Percentiles rank a stretch among this genome's conserved stretches.
phyloP scores from a whole-genome alignment of 2,888 invertebrate species.

The Cephus spinipes region DNA sequence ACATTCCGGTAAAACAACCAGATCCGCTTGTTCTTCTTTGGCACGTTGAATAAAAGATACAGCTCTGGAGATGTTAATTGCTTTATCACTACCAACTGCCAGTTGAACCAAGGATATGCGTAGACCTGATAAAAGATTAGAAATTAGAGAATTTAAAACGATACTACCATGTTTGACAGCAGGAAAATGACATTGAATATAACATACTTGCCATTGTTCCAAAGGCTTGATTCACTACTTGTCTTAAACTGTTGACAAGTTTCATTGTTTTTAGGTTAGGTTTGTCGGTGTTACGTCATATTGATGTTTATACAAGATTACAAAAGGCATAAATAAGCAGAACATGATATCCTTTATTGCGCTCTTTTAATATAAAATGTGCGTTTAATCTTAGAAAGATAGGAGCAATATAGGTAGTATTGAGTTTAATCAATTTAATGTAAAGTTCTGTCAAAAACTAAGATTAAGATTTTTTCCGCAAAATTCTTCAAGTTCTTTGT shows the following conservation, averaged over 20 bases:
- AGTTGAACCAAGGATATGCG: conserved; percentile 87
- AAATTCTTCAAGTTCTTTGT: too few species aligned
- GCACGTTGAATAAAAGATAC: conserved; percentile 79
- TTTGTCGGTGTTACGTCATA: conserved; percentile 7
- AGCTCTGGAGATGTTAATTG: conserved; percentile 81
- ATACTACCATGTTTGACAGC: neutral
- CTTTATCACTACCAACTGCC: conserved; percentile 80
- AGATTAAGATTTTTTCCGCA: too few species aligned
- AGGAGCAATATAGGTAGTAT: neutral
- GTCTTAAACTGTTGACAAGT: conserved; percentile 17
- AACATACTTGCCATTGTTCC: conserved; percentile 52
- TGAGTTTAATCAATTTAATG: neutral
- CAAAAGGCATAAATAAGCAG: too few species aligned
- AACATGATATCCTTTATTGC: too few species aligned
- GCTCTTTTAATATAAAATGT: too few species aligned
- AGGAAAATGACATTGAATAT: too few species aligned
- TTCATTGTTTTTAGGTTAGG: conserved; percentile 51
- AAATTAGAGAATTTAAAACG: neutral
- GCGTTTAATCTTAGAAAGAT: too few species aligned
- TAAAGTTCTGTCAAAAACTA: neutral
- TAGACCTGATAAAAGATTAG: conserved; percentile 68
- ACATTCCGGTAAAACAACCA: conserved; percentile 85
- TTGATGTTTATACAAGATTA: neutral
- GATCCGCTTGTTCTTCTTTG: conserved; percentile 72
- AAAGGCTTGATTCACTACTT: conserved; percentile 26